Conservation (phyloP, 2,888 invertebrate species). For the Alsophila aescularia region DNA sequence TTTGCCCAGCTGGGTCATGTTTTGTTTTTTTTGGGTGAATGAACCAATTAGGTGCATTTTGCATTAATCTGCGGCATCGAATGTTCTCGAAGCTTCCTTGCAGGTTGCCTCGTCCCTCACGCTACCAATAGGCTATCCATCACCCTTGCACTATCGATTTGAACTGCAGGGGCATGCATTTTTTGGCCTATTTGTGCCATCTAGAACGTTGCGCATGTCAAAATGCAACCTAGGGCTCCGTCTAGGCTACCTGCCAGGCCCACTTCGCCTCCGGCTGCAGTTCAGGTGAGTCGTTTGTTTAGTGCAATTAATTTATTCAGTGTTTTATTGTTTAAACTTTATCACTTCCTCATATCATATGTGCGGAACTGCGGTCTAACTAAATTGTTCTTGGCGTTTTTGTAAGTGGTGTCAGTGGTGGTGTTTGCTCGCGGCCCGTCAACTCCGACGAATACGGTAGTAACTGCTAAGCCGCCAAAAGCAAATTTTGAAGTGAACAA, state of each 20-base stretch:
- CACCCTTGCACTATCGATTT: not conserved
- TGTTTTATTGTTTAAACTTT: not conserved
- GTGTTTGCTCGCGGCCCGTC: not conserved
- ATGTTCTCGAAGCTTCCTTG: not conserved
- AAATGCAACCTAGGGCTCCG: constrained; percentile 22
- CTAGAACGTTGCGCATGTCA: constrained; percentile 30
- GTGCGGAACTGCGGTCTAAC: not conserved
- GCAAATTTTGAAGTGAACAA: not conserved
- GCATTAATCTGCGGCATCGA: no score
- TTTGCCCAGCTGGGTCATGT: no score
- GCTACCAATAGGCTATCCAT: not conserved
- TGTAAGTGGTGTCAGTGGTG: not conserved
- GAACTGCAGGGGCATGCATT: constrained; percentile 23
- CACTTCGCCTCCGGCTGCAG: constrained; percentile 17
- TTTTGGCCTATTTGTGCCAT: constrained; percentile 27
- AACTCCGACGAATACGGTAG: not conserved
- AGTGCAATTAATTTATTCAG: not conserved
- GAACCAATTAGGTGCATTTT: no score
- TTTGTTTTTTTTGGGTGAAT: no score
- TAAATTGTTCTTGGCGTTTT: not conserved
- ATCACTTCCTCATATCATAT: not conserved
- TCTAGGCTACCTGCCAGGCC: constrained; percentile 14
- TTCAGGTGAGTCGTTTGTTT: constrained; percentile 25
- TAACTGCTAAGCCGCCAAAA: not conserved
- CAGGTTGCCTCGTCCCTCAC: not conserved